phyloP scores from a whole-genome alignment of 2,888 invertebrate genomes.

The Drosophila kambysellisi region DNA sequence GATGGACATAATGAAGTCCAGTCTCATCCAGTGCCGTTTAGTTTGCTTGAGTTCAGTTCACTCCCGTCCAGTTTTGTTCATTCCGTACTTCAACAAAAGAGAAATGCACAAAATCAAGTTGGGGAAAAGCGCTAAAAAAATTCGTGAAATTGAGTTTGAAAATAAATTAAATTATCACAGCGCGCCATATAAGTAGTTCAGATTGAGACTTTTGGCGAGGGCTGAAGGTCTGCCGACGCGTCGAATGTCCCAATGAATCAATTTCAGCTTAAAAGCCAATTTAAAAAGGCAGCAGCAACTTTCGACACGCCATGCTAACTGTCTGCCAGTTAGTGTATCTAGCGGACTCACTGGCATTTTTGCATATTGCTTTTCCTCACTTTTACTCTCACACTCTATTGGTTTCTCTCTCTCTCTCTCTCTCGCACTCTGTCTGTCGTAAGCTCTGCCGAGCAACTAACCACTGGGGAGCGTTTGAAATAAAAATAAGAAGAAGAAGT shows the following conservation, averaged over 20 bases:
- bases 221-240: constrained; percentile 10
- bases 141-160: constrained; percentile 75
- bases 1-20: constrained; percentile 69
- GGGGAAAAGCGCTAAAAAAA: constrained; percentile 53
- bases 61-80: constrained; percentile 2
- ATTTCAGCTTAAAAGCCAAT: constrained; percentile 79
- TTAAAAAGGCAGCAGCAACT: constrained; percentile 67
- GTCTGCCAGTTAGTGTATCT: constrained; percentile 49
- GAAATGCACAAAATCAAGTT: constrained; percentile 66
- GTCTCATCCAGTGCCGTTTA: constrained; percentile 16
- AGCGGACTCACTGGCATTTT: constrained; percentile 51
- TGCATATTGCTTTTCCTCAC: constrained; percentile 63
- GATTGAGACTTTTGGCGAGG: constrained; percentile 25
- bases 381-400: not conserved
- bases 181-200: constrained; percentile 66
- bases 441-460: constrained; percentile 5
- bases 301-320: constrained; percentile 64
- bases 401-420: not conserved
- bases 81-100: constrained; percentile 42
- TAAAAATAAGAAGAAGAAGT: constrained; percentile 9
- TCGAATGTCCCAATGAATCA: constrained; percentile 68
- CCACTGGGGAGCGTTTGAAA: constrained; percentile 23
- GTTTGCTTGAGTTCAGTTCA: constrained; percentile 19
- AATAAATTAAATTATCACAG: constrained; percentile 77
- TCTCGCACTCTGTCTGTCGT: not conserved